Conservation (phyloP, 2,797 vertebrate genomes). For the Nyctibius grandis region DNA sequence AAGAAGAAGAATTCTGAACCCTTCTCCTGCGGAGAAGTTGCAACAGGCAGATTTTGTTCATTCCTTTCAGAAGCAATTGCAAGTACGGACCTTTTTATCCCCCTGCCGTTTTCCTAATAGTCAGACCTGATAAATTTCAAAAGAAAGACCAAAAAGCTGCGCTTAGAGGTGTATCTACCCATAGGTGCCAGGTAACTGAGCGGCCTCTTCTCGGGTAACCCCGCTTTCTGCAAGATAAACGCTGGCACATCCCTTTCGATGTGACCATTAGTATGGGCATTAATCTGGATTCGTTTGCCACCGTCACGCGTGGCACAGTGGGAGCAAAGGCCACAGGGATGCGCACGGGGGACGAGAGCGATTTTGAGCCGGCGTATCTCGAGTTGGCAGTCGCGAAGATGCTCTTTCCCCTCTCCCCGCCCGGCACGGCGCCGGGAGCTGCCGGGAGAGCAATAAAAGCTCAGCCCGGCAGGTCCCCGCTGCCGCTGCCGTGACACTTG, state of each 20-base stretch:
- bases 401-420: neutral
- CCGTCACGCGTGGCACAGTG: neutral
- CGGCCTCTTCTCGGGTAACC: neutral
- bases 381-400: neutral
- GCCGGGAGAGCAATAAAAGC: neutral
- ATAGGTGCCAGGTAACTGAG: neutral
- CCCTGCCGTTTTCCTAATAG: neutral
- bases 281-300: neutral
- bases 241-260: neutral
- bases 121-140: neutral
- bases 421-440: neutral
- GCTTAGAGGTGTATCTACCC: neutral
- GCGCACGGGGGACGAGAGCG: accelerated
- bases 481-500: neutral
- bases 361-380: neutral
- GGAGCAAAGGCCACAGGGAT: neutral
- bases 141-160: neutral
- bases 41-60: neutral
- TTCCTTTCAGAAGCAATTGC: neutral
- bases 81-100: accelerated
- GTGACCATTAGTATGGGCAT: neutral
- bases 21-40: neutral
- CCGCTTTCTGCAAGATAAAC: neutral
- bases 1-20: neutral
- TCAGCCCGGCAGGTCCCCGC: neutral